Evolutionary conservation across 2,888 invertebrate genomes (phyloP).

Genomic region (Drosophila seclusa): DNA sequence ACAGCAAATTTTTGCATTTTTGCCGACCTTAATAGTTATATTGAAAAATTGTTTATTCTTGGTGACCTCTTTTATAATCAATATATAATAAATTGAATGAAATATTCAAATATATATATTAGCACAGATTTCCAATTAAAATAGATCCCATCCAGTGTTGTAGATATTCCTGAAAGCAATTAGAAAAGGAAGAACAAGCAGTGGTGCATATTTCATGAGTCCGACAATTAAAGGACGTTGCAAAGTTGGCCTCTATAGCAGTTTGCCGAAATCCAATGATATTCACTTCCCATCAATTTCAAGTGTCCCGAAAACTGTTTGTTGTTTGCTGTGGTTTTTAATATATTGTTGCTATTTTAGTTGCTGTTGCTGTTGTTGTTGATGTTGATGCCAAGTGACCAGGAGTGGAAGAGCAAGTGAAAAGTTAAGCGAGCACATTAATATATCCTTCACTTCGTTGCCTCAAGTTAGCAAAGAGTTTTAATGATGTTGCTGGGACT

Average conservation of each 20-base stretch:
- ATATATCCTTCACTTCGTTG: conserved; percentile 1
- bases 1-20: not conserved
- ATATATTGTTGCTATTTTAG: conserved; percentile 6
- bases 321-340: conserved; percentile 14
- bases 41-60: not conserved
- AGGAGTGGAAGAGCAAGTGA: conserved; percentile 49
- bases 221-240: conserved; percentile 20
- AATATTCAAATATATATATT: not conserved
- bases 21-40: too few relatives aligned
- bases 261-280: conserved; percentile 4
- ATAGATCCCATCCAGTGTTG: not conserved
- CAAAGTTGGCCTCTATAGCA: conserved; percentile 7
- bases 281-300: conserved; percentile 22
- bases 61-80: not conserved
- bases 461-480: conserved; percentile 48
- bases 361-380: not conserved
- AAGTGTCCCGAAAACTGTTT: conserved; percentile 20
- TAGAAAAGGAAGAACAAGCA: not conserved
- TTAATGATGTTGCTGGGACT: conserved; percentile 67
- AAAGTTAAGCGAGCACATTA: conserved; percentile 67
- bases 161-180: not conserved
- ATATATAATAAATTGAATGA: not conserved
- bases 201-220: conserved; percentile 13
- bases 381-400: conserved; percentile 34
- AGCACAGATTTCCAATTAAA: not conserved